Evolutionary conservation across 2,797 vertebrate species (phyloP).

Genomic region (Pteropus rufus): DNA sequence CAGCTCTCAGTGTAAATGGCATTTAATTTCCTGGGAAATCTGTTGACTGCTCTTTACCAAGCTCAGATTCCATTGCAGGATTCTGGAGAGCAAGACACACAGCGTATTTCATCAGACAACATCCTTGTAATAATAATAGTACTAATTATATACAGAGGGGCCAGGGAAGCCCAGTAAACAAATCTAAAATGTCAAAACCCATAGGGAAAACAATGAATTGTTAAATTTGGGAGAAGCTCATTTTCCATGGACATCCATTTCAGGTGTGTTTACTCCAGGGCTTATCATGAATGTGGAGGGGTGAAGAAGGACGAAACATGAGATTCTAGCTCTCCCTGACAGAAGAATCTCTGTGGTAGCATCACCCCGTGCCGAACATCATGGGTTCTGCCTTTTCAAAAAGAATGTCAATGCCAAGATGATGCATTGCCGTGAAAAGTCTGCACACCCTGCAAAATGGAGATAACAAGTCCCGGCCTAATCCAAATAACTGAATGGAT

Average conservation of each 20-base stretch:
- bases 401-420: neutral
- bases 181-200: neutral
- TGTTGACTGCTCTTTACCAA: conserved; percentile 12
- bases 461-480: neutral
- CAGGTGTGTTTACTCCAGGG: neutral
- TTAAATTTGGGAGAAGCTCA: neutral
- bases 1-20: conserved; percentile 34
- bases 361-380: neutral
- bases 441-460: neutral
- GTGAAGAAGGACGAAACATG: neutral
- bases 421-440: neutral
- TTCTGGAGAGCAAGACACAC: conserved; percentile 12
- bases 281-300: neutral
- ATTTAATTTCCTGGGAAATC: conserved; percentile 52
- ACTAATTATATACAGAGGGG: neutral
- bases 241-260: neutral
- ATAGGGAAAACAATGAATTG: neutral
- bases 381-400: neutral
- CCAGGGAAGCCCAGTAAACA: neutral
- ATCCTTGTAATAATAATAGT: conserved; percentile 25
- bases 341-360: neutral
- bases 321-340: neutral
- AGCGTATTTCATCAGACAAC: neutral
- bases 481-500: neutral
- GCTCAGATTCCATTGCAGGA: neutral